phyloP scores from a whole-genome alignment of 2,888 invertebrate genomes.

The Mythimna loreyi region DNA sequence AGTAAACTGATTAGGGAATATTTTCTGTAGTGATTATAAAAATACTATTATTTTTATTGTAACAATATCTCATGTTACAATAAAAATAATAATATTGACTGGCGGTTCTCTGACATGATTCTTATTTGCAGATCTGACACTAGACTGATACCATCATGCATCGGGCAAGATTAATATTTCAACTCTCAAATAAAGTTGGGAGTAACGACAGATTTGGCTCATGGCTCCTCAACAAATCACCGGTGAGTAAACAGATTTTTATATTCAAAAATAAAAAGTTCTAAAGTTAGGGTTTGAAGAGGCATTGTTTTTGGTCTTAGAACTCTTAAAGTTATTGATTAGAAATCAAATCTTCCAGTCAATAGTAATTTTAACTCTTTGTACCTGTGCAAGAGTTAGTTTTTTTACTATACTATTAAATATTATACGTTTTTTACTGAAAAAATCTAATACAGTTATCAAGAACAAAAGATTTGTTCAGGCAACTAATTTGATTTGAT shows the following conservation, averaged over 20 bases:
- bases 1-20: too few relatives aligned
- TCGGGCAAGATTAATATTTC: conserved; percentile 94
- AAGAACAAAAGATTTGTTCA: not conserved
- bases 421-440: too few relatives aligned
- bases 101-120: conserved; percentile 13
- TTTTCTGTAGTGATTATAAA: not conserved
- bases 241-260: conserved; percentile 76
- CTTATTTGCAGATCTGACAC: conserved; percentile 79
- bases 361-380: not conserved
- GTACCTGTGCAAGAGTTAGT: too few relatives aligned
- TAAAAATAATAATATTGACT: not conserved
- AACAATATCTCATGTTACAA: too few relatives aligned
- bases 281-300: too few relatives aligned
- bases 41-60: too few relatives aligned
- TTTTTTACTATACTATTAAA: too few relatives aligned
- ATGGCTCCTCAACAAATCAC: conserved; percentile 93
- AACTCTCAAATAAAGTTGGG: conserved; percentile 92
- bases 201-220: conserved; percentile 94
- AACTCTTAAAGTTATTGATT: not conserved
- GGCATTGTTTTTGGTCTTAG: not conserved
- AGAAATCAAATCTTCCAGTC: not conserved
- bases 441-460: too few relatives aligned
- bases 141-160: conserved; percentile 91
- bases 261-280: not conserved
- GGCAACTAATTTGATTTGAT: not conserved